Base-by-base conservation (phyloP, 2,113 vertebrate genomes). In the Parus major region DNA sequence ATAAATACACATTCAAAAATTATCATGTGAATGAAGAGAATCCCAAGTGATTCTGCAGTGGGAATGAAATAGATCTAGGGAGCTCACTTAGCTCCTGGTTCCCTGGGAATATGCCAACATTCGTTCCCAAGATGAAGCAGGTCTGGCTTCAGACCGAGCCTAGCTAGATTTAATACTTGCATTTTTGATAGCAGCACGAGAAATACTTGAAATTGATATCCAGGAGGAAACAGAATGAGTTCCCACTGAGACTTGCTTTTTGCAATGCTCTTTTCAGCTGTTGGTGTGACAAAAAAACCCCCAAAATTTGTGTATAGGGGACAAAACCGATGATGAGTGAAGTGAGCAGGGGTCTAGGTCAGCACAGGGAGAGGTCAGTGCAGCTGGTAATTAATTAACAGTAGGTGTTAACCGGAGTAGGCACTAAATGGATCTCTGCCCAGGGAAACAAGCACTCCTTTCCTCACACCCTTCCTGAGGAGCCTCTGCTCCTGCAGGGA, bases 1-100 rank as follows among this genome's bases (percentile, higher is more conserved):
- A 76, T 39, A 96, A 92, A 96, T 89, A 93, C 75, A 76, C 55
- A 61, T 42, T 46, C 50, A 24, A 39, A 39, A 90, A 95, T 80
- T 57, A 79, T 11, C 82, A 70, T 33, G 70, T 87, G 93, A 89
- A 92, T 77, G 72, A 76, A 91, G 55, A 82, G 57, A 91, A 39
- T 65, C 93, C 87, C 91, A 92, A 92, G 57, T 10, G 89, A 76
- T 82, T 79, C 35, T 1, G 2, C 35, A 44, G 46, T 33, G 24
- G 46, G 66, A 64, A 76, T 24, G 42, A 69, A 68, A 82, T 4
- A 42, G 28, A 57, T 15, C 41, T 5, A 8, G 31, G 76, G 76
- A 64, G 53, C 42, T 89, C 2, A 0, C 39, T 59, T 2, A 22
- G 29, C 81, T 79, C 57, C 57, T 2, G 0, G 24, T n/a, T 65